Evolutionary conservation across 2,888 invertebrate species (phyloP).

Genomic region (Drosophila engyochracea): DNA sequence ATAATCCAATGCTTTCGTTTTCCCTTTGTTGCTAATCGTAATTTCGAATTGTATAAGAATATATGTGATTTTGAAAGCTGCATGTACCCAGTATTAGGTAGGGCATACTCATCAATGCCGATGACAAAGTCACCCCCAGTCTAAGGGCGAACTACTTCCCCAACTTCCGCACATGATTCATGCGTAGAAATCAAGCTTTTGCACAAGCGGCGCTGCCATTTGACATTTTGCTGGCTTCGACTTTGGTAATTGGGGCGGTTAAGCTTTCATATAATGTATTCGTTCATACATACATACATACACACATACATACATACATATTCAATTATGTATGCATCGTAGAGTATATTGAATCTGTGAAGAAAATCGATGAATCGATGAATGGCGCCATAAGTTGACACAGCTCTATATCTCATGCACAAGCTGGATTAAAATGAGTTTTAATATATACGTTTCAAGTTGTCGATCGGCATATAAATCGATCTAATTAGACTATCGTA

Average conservation of each 20-base stretch:
- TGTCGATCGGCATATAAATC: background rate
- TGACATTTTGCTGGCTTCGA: slow-evolving; percentile 70
- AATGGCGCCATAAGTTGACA: slow-evolving; percentile 51
- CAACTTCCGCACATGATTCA: slow-evolving; percentile 67
- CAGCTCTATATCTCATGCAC: slow-evolving; percentile 3
- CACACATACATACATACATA: background rate
- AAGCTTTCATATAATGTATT: slow-evolving; percentile 37
- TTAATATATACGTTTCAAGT: background rate
- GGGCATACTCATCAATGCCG: slow-evolving; percentile 2
- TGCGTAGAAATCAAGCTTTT: slow-evolving; percentile 74
- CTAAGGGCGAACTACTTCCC: slow-evolving; percentile 15
- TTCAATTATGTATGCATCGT: background rate
- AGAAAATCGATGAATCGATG: slow-evolving; percentile 57
- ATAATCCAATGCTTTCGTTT: background rate
- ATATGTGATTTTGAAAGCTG: background rate
- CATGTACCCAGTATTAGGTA: background rate
- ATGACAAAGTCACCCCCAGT: slow-evolving; percentile 18
- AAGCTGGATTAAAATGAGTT: background rate
- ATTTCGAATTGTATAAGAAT: background rate
- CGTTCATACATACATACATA: slow-evolving; percentile 4
- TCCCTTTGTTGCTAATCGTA: background rate
- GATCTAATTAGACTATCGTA: background rate
- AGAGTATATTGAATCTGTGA: slow-evolving; percentile 27
- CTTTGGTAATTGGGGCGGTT: slow-evolving; percentile 63
- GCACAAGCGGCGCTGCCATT: slow-evolving; percentile 51